Evolutionary conservation across 2,113 vertebrate species (phyloP).

Genomic region (Motacilla tschutschensis): DNA sequence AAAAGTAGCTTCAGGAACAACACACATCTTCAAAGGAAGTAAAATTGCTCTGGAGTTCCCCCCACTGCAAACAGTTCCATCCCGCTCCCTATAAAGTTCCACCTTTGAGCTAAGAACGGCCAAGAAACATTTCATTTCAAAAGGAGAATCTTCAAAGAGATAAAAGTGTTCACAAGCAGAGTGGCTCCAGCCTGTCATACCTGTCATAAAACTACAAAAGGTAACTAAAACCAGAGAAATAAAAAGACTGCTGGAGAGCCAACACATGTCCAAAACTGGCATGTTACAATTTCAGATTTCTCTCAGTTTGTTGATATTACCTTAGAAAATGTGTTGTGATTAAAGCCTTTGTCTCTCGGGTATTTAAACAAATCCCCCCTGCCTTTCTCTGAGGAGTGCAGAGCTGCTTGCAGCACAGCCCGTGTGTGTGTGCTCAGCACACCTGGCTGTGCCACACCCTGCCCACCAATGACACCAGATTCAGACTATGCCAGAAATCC

Average conservation of each 20-base stretch:
- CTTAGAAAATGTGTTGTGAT: not conserved
- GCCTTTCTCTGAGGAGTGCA: not conserved
- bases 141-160: conserved; percentile 50
- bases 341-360: not conserved
- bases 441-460: not conserved
- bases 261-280: not conserved
- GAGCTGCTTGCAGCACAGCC: not conserved
- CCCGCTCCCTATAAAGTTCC: not conserved
- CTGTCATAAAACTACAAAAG: conserved; percentile 18
- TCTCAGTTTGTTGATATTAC: not conserved
- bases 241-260: not conserved
- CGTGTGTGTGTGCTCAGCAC: not conserved
- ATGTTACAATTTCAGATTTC: not conserved
- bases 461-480: not conserved
- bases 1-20: not conserved
- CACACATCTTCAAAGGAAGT: not conserved
- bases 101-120: not conserved
- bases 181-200: conserved; percentile 38
- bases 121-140: conserved; percentile 33
- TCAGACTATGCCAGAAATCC: not conserved
- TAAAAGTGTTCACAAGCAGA: not conserved
- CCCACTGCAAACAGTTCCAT: not conserved
- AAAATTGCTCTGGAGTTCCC: not conserved
- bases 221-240: not conserved
- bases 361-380: not conserved